Evolutionary conservation across 2,113 vertebrate genomes (phyloP), one percentile per base, ranked within the genome.

Genomic region (Ictalurus punctatus): DNA sequence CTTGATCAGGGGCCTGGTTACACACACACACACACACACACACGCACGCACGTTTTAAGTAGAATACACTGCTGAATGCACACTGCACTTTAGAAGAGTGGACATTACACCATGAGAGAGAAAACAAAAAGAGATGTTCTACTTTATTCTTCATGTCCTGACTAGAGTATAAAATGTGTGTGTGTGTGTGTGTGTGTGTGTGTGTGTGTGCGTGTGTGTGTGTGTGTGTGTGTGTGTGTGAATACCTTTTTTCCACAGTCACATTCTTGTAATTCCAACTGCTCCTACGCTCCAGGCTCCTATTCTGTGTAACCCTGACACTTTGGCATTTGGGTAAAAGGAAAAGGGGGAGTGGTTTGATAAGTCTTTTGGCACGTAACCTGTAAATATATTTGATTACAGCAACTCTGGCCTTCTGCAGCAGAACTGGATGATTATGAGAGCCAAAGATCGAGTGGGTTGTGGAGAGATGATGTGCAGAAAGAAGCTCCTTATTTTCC

Each of bases 231-330:
- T 19, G 63, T 67, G 59, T 21, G 27, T 13, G 37, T 73, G 34
- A 40, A 1, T 4, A 67, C 27, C 67, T 34, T 30, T 82, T 19
- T n/a, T 58, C 8, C 56, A 63, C 58, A 27, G 37, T 52, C 12
- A 58, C 48, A 83, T 71, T 88, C 48, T 85, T 73, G 85, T 71
- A 23, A 86, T 89, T 89, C 74, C 86, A 76, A 81, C 91, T 54
- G 40, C 91, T 92, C 91, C 92, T 87, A 90, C 19, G 54, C 90
- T 90, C 37, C 76, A 23, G 87, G 86, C 73, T 10, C 83, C 30
- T 4, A 79, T 56, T 52, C 65, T 58, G 6, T 79, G 44, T 81
- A 56, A 56, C 58, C 21, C 40, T 52, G 63, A 73, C 37, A 67
- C 19, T 44, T 14, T 25, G 37, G 37, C 58, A 52, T 63, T 83